Evolutionary conservation across 2,113 vertebrate genomes (phyloP).

Genomic region (Pollimyrus isidori): DNA sequence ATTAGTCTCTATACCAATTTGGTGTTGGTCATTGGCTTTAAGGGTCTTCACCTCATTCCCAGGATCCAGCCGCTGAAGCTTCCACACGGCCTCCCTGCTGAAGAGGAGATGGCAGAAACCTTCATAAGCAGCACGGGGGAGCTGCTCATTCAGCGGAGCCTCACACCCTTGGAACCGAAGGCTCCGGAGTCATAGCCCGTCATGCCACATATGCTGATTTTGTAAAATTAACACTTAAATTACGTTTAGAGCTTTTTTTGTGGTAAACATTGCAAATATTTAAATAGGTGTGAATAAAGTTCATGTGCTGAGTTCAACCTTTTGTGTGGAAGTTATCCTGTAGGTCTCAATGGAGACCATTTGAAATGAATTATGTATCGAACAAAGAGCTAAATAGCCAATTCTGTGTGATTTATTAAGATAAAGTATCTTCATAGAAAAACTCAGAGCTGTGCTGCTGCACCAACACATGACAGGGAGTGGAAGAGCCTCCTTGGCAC

Average conservation of each 20-base stretch:
- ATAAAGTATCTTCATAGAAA: constrained; percentile 22
- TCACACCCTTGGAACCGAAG: constrained; percentile 56
- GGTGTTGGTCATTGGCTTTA: too few species aligned
- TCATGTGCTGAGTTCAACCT: not conserved
- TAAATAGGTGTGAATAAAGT: not conserved
- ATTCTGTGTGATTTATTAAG: not conserved
- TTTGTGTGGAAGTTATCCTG: not conserved
- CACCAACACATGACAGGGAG: constrained; percentile 16
- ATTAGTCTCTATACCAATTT: not conserved
- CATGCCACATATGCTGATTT: not conserved
- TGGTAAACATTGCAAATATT: not conserved
- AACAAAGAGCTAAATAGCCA: not conserved
- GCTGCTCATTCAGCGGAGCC: constrained; percentile 65
- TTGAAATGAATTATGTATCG: not conserved
- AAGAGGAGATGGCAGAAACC: constrained; percentile 70
- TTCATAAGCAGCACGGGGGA: constrained; percentile 81
- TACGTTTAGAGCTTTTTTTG: not conserved
- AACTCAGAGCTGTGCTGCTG: constrained; percentile 17
- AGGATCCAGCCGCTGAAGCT: constrained; percentile 84
- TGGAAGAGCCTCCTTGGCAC: constrained; percentile 34
- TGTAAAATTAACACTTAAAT: constrained; percentile 1
- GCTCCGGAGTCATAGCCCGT: constrained; percentile 49
- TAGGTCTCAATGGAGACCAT: not conserved
- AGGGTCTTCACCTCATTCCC: not conserved
- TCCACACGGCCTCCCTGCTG: constrained; percentile 78